Evolutionary conservation across 35 echinoderm and acorn worm species (phyloP).

Genomic region (Lytechinus pictus): DNA sequence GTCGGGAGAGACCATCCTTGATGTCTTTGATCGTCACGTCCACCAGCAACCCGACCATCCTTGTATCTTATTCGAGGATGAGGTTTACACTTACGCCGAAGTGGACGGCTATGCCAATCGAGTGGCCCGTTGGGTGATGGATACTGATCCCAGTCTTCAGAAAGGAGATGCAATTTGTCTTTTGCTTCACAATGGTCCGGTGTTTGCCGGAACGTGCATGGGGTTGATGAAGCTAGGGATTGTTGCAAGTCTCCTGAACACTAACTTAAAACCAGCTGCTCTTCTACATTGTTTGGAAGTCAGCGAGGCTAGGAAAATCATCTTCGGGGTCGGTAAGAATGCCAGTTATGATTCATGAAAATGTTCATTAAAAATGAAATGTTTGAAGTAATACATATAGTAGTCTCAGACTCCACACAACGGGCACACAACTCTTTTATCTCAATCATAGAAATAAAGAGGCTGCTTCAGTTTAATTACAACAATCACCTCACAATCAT

Average conservation of each 20-base stretch:
- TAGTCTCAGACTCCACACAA: too few relatives aligned
- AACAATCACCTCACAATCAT: too few relatives aligned
- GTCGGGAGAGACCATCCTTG: slow-evolving; percentile 41
- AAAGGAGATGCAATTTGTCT: slow-evolving; percentile 33
- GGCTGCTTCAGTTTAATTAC: too few relatives aligned
- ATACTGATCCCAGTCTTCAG: neutral
- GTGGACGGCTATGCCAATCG: slow-evolving; percentile 29
- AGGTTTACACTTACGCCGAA: slow-evolving; percentile 35
- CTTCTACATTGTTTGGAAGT: slow-evolving; percentile 22
- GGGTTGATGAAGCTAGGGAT: slow-evolving; percentile 17
- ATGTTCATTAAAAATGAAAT: too few relatives aligned
- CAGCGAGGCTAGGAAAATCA: slow-evolving; percentile 37
- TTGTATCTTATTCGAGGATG: slow-evolving; percentile 23
- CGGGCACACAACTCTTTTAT: too few relatives aligned
- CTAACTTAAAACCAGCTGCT: slow-evolving; percentile 22
- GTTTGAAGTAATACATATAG: too few relatives aligned
- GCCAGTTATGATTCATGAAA: neutral
- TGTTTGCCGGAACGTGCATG: slow-evolving; percentile 20
- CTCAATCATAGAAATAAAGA: too few relatives aligned
- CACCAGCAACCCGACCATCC: neutral
- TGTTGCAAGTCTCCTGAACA: slow-evolving; percentile 22
- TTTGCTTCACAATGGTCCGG: slow-evolving; percentile 38
- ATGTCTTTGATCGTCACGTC: slow-evolving; percentile 9
- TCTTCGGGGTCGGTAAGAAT: slow-evolving; percentile 31
- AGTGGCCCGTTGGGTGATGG: slow-evolving; percentile 25